phyloP scores from a whole-genome alignment of 2,888 invertebrate species.

The Lapara coniferarum region DNA sequence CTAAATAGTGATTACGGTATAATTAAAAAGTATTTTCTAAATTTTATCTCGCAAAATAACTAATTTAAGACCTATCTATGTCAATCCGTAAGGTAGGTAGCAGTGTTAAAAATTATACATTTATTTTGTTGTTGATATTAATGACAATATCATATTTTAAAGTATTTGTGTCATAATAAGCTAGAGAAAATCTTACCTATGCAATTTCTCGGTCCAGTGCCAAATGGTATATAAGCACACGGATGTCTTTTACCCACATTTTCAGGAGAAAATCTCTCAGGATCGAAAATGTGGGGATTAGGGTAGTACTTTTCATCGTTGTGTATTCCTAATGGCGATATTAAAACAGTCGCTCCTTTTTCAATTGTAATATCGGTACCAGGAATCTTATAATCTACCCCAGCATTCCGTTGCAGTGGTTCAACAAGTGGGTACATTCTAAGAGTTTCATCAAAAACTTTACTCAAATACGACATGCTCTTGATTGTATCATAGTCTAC shows the following conservation, averaged over 20 bases:
- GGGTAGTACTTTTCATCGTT: conserved; percentile 66
- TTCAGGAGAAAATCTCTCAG: conserved; percentile 68
- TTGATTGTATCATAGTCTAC: conserved; percentile 62
- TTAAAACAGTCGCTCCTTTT: conserved; percentile 53
- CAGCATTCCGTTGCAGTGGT: conserved; percentile 58
- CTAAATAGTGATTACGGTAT: too few species aligned
- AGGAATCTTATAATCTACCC: conserved; percentile 57
- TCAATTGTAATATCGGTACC: conserved; percentile 57
- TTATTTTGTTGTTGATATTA: too few species aligned
- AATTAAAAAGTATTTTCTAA: too few species aligned
- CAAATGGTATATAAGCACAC: conserved; percentile 68
- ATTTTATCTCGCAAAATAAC: too few species aligned
- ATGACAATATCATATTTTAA: too few species aligned
- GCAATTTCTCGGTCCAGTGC: conserved; percentile 69
- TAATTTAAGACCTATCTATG: too few species aligned
- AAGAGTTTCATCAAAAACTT: conserved; percentile 64
- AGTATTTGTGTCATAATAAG: too few species aligned
- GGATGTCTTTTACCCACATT: conserved; percentile 52
- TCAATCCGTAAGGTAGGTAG: too few species aligned
- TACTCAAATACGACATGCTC: conserved; percentile 66
- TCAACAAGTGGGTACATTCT: conserved; percentile 72
- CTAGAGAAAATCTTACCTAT: conserved; percentile 55
- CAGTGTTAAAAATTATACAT: too few species aligned
- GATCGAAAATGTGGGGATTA: conserved; percentile 70
- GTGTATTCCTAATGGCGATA: conserved; percentile 66